Conservation (phyloP, 2,113 vertebrate species). For the Corvus hawaiiensis region DNA sequence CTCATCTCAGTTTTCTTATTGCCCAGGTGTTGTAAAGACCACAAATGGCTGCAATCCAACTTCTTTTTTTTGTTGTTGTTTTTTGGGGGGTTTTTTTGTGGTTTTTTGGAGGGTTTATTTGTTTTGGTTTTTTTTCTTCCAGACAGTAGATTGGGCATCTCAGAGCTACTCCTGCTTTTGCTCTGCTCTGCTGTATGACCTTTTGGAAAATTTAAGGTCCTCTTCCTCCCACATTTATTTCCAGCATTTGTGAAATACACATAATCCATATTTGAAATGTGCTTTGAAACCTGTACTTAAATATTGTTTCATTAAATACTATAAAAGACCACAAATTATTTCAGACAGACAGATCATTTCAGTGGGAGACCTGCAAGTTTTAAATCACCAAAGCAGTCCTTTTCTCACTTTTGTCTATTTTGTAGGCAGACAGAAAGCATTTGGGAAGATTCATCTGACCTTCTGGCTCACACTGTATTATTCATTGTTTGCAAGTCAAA, state of each 20-base stretch:
- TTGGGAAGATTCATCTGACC: neutral
- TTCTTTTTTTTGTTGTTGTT: neutral
- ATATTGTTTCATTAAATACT: neutral
- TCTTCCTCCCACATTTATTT: neutral
- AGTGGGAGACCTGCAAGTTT: neutral
- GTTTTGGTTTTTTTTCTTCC: too few relatives aligned
- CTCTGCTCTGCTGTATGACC: neutral
- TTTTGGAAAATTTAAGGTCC: neutral
- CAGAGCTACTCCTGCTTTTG: neutral
- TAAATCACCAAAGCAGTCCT: neutral
- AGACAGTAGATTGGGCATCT: neutral
- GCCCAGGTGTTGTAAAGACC: constrained; percentile 5
- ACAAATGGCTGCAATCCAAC: neutral
- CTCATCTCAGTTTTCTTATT: constrained; percentile 22
- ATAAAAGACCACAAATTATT: neutral
- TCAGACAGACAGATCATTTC: neutral
- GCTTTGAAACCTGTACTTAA: neutral
- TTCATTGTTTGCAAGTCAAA: neutral
- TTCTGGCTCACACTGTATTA: neutral
- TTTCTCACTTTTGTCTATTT: neutral
- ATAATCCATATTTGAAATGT: neutral
- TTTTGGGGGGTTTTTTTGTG: neutral
- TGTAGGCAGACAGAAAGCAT: neutral
- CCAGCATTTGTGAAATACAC: neutral
- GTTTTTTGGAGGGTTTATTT: too few relatives aligned